phyloP scores from a whole-genome alignment of 1,140 invertebrate genomes.

The Fragariocoptes setiger region DNA sequence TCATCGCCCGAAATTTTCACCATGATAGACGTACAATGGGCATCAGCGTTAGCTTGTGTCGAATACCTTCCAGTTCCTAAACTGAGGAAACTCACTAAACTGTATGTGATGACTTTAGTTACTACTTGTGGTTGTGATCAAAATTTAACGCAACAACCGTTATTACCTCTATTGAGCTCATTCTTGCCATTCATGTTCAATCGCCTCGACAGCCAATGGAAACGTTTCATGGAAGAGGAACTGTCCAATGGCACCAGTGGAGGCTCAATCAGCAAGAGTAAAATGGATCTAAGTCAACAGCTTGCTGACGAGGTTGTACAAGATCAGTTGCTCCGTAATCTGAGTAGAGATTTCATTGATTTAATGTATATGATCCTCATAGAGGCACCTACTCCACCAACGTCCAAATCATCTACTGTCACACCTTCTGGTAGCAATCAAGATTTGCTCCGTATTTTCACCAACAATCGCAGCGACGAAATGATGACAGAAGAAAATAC shows the following conservation, averaged over 20 bases:
- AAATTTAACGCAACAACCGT: not conserved
- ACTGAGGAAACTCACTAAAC: not conserved
- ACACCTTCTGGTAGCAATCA: not conserved
- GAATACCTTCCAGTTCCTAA: not conserved
- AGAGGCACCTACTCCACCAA: not conserved
- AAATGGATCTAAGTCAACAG: not conserved
- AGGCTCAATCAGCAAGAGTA: too few relatives aligned
- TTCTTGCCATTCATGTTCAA: slow-evolving; percentile 2
- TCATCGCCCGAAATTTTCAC: not conserved
- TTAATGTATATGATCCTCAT: not conserved
- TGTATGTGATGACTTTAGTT: not conserved
- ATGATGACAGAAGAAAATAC: too few relatives aligned
- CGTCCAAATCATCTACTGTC: not conserved
- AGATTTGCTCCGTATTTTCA: not conserved
- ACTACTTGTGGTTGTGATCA: not conserved
- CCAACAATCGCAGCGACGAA: not conserved
- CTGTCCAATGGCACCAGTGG: not conserved
- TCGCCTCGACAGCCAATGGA: not conserved
- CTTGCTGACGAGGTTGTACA: slow-evolving; percentile 1
- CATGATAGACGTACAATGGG: not conserved
- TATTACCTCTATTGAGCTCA: not conserved
- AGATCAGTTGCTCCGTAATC: slow-evolving; percentile 1
- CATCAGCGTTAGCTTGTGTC: not conserved
- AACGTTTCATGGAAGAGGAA: slow-evolving; percentile 1
- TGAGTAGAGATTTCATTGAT: slow-evolving; percentile 4